Percentiles rank a stretch among this genome's conserved stretches.
These are phyloP conservation scores for Taenioides sp. DNA, from an alignment of 2,797 vertebrate species.

Conservation along the genomic window DNA sequence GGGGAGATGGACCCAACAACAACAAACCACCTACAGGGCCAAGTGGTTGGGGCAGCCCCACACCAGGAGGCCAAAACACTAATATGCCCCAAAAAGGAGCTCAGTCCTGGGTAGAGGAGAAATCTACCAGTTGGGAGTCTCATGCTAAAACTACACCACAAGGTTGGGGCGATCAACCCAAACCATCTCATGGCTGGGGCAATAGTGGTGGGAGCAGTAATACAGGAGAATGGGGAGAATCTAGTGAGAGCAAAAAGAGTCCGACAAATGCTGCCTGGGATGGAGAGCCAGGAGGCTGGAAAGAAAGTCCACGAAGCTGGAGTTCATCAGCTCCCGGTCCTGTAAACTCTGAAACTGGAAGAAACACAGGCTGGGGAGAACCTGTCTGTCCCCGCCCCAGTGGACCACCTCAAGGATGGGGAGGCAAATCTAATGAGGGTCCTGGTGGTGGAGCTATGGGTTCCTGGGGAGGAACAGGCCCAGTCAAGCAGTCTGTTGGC, in stretches of 20 bases:
- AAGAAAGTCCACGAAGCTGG: conserved; percentile 81
- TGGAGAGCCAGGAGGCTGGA: conserved; percentile 85
- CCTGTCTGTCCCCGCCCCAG: conserved; percentile 80
- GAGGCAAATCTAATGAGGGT: conserved; percentile 85
- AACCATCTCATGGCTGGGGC: conserved; percentile 87
- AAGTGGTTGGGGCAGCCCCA: conserved; percentile 88
- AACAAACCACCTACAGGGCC: conserved; percentile 86
- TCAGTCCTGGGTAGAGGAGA: conserved; percentile 92
- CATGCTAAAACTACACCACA: conserved; percentile 85
- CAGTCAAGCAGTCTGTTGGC: conserved; percentile 80
- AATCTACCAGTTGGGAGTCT: conserved; percentile 86
- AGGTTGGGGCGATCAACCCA: conserved; percentile 90
- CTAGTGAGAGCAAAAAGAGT: conserved; percentile 89
- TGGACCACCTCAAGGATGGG: conserved; percentile 82
- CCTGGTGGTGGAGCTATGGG: conserved; percentile 68
- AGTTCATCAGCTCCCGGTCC: conserved; percentile 70
- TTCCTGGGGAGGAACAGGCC: conserved; percentile 82
- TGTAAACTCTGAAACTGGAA: conserved; percentile 73
- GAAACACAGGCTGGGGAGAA: conserved; percentile 81
- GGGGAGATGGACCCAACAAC: conserved; percentile 84
- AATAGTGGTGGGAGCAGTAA: conserved; percentile 80
- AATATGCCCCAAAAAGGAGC: conserved; percentile 78
- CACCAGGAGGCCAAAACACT: conserved; percentile 81
- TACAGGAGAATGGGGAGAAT: conserved; percentile 83
- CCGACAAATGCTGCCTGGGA: conserved; percentile 84